Evolutionary conservation across 2,113 vertebrate genomes (phyloP), one percentile per base, ranked within the genome.

Genomic region (Pseudolaguvia tuberculata): DNA sequence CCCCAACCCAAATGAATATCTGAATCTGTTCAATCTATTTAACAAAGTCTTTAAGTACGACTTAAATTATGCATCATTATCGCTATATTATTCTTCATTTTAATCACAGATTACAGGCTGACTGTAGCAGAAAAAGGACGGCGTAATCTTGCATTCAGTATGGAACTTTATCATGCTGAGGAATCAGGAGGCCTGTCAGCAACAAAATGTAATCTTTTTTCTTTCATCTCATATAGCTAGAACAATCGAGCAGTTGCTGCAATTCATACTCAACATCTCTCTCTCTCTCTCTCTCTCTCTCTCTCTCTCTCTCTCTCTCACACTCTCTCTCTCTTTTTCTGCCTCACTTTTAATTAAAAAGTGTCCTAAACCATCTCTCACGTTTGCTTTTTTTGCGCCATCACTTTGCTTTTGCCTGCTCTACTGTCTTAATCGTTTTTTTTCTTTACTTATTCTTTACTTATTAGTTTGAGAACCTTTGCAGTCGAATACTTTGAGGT

Each of bases 181-280:
- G 88, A 90, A 89, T 91, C 90, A 86, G 83, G 83, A 90, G 89
- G 89, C 87, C 88, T 90, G 87, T 88, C 83, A 80, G 88, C 85
- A 90, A 88, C 88, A 86, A 87, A 90, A 90, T 87, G 84, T 88
- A 87, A 89, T 89, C 85, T 89, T 88, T 76, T 75, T 57, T 18
- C 39, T 83, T 86, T 86, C 88, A 88, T 75, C 56, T 86, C 83
- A 87, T 83, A 83, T 84, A 85, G 86, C 84, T 79, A 85, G 88
- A 86, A 91, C 88, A 91, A 91, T 88, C 85, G 87, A 87, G 76
- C 74, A 79, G 81, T 81, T 78, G 59, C 55, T 39, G 77, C 74
- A 55, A 77, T 73, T 83, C 86, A 84, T 83, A 88, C 79, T 82
- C 80, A 77, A 80, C 82, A 78, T 86, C 84, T 88, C 77, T 80